These are phyloP conservation scores for Phoenicopterus ruber DNA, from an alignment of 2,113 vertebrate genomes.

Conservation along the genomic window DNA sequence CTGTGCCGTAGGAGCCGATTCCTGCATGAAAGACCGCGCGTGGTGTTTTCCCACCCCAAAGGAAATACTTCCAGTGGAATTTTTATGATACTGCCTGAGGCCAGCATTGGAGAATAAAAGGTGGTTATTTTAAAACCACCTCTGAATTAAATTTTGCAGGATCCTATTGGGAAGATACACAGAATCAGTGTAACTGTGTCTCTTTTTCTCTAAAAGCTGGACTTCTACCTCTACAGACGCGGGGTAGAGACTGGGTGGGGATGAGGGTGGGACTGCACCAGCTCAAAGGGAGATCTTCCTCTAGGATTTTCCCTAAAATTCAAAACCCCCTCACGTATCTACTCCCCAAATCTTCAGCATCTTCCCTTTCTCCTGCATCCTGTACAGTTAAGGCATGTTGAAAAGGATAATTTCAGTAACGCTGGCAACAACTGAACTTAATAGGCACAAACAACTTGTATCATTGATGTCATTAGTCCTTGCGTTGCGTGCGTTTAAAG, in stretches of 20 bases:
- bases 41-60: conserved; percentile 40
- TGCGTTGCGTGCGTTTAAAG: neutral
- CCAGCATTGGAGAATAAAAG: neutral
- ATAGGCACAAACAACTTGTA: too few relatives aligned
- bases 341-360: neutral
- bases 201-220: neutral
- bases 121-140: neutral
- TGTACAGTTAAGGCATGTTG: neutral
- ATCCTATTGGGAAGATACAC: neutral
- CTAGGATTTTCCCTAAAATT: neutral
- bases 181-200: neutral
- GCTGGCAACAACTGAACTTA: neutral
- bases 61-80: conserved; percentile 44
- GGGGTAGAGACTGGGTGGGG: neutral
- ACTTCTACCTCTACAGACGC: neutral
- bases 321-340: neutral
- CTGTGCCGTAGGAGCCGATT: neutral
- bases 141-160: neutral
- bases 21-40: neutral
- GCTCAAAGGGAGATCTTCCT: neutral
- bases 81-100: conserved; percentile 32
- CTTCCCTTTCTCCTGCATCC: neutral
- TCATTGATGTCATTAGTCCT: neutral
- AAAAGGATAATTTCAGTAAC: neutral
- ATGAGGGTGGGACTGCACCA: accelerated